phyloP scores from a whole-genome alignment of 2,113 vertebrate species.

The Gopherus evgoodei region DNA sequence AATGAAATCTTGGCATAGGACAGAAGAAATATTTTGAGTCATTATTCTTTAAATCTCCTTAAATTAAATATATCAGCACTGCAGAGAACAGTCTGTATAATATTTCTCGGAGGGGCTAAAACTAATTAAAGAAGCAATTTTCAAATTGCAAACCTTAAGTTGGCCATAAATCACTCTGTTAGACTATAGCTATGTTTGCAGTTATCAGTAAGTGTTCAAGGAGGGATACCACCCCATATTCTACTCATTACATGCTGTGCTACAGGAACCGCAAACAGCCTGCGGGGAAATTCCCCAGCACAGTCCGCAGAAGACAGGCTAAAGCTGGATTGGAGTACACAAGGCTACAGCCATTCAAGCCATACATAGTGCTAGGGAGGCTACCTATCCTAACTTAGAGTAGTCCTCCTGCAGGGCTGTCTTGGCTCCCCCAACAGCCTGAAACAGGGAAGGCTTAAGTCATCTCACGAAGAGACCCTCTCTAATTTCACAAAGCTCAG shows the following conservation, averaged over 20 bases:
- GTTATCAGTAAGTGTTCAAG: neutral
- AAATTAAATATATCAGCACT: neutral
- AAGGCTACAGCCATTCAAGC: neutral
- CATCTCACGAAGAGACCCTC: neutral
- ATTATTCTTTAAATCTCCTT: slow-evolving; percentile 34
- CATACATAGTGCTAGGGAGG: neutral
- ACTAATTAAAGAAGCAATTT: neutral
- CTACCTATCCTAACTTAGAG: neutral
- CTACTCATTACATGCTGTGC: neutral
- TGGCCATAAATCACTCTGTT: neutral
- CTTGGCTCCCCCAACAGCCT: neutral
- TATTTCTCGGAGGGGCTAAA: neutral
- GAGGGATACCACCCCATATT: neutral
- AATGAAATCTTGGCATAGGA: neutral
- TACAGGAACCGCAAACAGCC: neutral
- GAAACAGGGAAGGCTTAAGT: neutral
- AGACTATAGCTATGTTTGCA: neutral
- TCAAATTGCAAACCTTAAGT: neutral
- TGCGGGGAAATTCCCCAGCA: neutral
- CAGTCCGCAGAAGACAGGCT: neutral
- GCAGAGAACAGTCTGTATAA: neutral
- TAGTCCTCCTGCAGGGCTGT: neutral
- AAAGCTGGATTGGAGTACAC: neutral
- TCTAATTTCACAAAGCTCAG: rapidly evolving
- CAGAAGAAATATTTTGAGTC: neutral